Evolutionary conservation across 2,797 vertebrate species (phyloP), one percentile per base, ranked within the genome.

Genomic region (Aeoliscus strigatus): DNA sequence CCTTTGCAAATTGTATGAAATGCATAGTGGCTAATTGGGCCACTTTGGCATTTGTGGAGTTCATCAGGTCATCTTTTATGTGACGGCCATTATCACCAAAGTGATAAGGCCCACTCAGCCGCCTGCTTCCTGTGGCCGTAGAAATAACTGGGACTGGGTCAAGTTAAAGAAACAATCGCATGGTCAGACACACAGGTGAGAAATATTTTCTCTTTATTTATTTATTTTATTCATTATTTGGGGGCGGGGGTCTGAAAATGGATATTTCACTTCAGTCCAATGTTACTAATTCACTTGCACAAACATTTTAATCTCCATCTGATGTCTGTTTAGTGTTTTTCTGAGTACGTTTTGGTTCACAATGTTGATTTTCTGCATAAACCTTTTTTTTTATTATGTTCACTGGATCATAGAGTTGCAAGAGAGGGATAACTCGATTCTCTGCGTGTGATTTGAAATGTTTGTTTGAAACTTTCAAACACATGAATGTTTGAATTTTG

Each of bases 1-100:
- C 84, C 81, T 85, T 85, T 83, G 79, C 73, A 84, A 85, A 84
- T 84, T 86, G 81, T 82, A 81, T 85, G 84, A 85, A 86, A 86
- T 84, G 81, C 82, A 85, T 86, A 83, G 80, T 81, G 75, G 80
- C 77, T 86, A 86, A 85, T 86, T 84, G 84, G 84, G 82, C 81
- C 77, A 81, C 79, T 83, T 64, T 85, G 84, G 80, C 84, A 85
- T 86, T 86, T 84, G 79, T 72, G 70, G 76, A 77, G 84, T 80
- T 84, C 80, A 62, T 14, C 11, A 23, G 80, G 80, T 85, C 81
- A 74, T 83, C 84, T 84, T 84, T 84, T 84, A 84, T 86, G 79
- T 81, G 75, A 64, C 33, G 67, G 73, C 82, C 78, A 84, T 85
- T 84, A 84, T 84, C 76, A 80, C 79, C 68, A 80, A 85, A 84